Conservation (phyloP, 1,140 invertebrate species). For the Trissolcus basalis region DNA sequence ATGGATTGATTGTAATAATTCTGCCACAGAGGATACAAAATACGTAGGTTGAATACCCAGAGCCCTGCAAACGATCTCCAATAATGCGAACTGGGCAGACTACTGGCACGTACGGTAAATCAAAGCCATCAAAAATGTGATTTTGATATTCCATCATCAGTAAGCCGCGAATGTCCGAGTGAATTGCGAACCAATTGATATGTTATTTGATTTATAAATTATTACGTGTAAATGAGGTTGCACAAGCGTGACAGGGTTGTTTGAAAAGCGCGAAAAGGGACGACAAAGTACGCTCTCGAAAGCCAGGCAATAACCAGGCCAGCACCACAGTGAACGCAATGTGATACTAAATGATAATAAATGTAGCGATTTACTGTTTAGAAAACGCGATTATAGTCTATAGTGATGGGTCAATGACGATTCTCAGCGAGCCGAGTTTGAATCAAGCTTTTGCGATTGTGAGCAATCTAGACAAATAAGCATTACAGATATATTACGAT, state of each 20-base stretch:
- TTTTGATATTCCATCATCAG: conserved; percentile 38
- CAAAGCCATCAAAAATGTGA: conserved; percentile 44
- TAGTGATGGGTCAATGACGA: conserved; percentile 63
- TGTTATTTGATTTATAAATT: conserved; percentile 24
- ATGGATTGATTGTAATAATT: background rate
- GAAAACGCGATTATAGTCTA: conserved; percentile 50
- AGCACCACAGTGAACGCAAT: conserved; percentile 75
- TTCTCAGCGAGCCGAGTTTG: conserved; percentile 51
- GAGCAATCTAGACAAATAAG: conserved; percentile 46
- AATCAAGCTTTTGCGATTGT: conserved; percentile 55
- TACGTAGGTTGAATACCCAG: conserved; percentile 9
- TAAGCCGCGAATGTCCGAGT: no score
- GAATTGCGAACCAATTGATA: background rate
- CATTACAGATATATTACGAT: conserved; percentile 48
- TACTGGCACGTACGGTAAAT: conserved; percentile 18
- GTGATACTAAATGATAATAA: conserved; percentile 77
- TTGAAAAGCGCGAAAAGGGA: conserved; percentile 38
- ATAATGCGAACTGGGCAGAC: conserved; percentile 23
- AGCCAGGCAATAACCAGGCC: conserved; percentile 70
- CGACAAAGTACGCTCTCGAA: conserved; percentile 64
- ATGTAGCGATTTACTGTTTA: conserved; percentile 75
- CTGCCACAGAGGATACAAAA: conserved; percentile 31
- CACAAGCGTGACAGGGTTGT: conserved; percentile 41
- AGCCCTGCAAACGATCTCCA: conserved; percentile 50
- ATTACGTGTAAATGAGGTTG: conserved; percentile 31